Evolutionary conservation across 2,797 vertebrate genomes (phyloP).

Genomic region (Malacoctenus gilli): DNA sequence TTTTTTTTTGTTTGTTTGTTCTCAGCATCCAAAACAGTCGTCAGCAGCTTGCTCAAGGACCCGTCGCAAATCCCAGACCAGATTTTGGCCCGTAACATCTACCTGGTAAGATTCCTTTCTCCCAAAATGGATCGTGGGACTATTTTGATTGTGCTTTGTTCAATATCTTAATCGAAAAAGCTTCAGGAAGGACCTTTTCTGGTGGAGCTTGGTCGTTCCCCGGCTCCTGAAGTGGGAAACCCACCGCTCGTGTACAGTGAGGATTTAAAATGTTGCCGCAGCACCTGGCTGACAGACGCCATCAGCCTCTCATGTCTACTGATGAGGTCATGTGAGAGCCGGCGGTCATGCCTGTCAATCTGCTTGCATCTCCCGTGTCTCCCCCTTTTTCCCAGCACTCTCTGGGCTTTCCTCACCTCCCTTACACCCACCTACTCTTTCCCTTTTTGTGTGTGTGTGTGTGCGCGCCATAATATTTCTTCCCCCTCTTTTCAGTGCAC

Average conservation of each 20-base stretch:
- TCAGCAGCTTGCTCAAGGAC: constrained; percentile 95
- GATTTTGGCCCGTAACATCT: constrained; percentile 90
- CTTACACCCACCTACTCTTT: constrained; percentile 39
- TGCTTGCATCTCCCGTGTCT: constrained; percentile 60
- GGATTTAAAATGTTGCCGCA: constrained; percentile 42
- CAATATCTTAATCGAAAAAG: too few relatives aligned
- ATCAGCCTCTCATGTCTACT: constrained; percentile 80
- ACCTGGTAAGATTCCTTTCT: constrained; percentile 88
- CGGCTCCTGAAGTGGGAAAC: background rate
- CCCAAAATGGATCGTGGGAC: too few relatives aligned
- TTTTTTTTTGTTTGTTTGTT: constrained; percentile 40
- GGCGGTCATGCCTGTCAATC: constrained; percentile 73
- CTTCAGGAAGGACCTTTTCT: too few relatives aligned
- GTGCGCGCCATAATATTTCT: constrained; percentile 76
- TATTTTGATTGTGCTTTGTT: too few relatives aligned
- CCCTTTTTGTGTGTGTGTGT: too few relatives aligned
- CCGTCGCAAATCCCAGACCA: constrained; percentile 93
- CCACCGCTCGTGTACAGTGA: constrained; percentile 10
- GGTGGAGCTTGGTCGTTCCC: too few relatives aligned
- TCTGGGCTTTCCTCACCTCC: constrained; percentile 42
- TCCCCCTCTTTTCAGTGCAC: constrained; percentile 89
- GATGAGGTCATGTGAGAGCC: constrained; percentile 81
- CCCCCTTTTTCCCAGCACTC: constrained; percentile 46
- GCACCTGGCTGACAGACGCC: constrained; percentile 55
- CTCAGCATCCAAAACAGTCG: constrained; percentile 88